Evolutionary conservation across 2,888 invertebrate genomes (phyloP), one percentile per base, ranked within the genome.

Genomic region (Cryptus viduatorius): DNA sequence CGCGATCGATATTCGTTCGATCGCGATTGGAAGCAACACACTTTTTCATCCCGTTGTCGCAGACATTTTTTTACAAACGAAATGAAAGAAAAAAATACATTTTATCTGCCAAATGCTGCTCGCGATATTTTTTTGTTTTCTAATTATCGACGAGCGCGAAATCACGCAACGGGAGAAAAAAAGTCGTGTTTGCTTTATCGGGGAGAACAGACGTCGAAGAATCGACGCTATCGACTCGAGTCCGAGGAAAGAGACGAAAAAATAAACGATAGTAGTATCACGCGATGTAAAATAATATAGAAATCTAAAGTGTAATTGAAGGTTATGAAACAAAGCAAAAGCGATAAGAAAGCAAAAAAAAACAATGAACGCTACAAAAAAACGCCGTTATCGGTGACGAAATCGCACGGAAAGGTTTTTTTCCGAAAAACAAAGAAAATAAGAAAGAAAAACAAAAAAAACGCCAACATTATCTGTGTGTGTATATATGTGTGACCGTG

Each of bases 401-500:
- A 48, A 16, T 69, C 48, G n/a, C 71, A 24, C 42, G 61, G 37
- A 64, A 48, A 76, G 31, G 53, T 71, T 71, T 71, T 37, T 16
- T 71, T 19, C 14, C 59, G 31, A 44, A 12, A 44, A 8, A n/a
- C 12, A 48, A 48, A 19, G 8, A 59, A 59, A 64, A 44, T 61
- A 31, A 64, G 48, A 48, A 50, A 69, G 48, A 19, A 29, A n/a
- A 67, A 1, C 37, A 73, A 50, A 37, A 19, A 19, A 48, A 73
- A 69, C 78, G 82, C 68, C 73, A 67, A 77, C 64, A 69, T 81
- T 75, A 76, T 65, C 65, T 82, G 64, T 80, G 72, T 79, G 76
- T 71, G 84, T 84, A 83, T 75, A 80, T 80, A 77, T 79, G 85
- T 73, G 77, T 83, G 86, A 56, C 56, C 69, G 85, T 81, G 56